Percentiles rank a stretch among this genome's conserved stretches.
Evolutionary conservation across 2,797 vertebrate genomes (phyloP).

Genomic region (Alca torda): DNA sequence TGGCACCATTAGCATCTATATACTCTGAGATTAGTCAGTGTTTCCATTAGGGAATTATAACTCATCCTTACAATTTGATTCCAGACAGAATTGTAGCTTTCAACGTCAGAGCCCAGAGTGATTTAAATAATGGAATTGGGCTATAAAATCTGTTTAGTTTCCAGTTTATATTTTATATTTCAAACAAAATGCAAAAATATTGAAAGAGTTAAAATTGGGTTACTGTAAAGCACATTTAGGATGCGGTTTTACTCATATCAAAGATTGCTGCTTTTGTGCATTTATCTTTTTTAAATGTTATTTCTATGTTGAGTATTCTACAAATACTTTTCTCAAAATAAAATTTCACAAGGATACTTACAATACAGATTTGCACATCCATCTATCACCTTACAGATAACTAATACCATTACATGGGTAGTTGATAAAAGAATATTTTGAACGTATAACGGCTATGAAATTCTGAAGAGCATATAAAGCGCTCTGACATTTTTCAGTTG

Average conservation of each 20-base stretch:
- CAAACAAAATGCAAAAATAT: neutral
- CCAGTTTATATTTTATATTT: neutral
- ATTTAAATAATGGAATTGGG: slow-evolving; percentile 31
- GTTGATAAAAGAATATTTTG: slow-evolving; percentile 26
- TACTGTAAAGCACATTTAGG: neutral
- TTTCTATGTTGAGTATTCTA: neutral
- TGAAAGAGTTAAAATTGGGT: slow-evolving; percentile 18
- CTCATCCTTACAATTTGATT: slow-evolving; percentile 20
- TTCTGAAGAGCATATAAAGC: neutral
- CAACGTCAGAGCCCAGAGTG: neutral
- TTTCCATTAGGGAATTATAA: slow-evolving; percentile 53
- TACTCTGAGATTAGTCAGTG: slow-evolving; percentile 21
- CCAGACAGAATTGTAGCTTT: slow-evolving; percentile 35
- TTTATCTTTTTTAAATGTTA: neutral
- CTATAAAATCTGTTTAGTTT: slow-evolving; percentile 33
- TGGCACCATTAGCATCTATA: slow-evolving; percentile 34
- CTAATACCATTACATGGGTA: neutral
- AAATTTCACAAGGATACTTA: slow-evolving; percentile 22
- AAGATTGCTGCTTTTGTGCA: neutral
- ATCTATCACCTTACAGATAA: neutral
- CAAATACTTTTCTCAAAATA: slow-evolving; percentile 18
- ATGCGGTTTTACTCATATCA: neutral
- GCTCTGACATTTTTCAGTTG: neutral
- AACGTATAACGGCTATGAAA: neutral
- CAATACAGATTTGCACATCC: neutral